Evolutionary conservation across 2,113 vertebrate genomes (phyloP).

Genomic region (Megaleporinus macrocephalus): DNA sequence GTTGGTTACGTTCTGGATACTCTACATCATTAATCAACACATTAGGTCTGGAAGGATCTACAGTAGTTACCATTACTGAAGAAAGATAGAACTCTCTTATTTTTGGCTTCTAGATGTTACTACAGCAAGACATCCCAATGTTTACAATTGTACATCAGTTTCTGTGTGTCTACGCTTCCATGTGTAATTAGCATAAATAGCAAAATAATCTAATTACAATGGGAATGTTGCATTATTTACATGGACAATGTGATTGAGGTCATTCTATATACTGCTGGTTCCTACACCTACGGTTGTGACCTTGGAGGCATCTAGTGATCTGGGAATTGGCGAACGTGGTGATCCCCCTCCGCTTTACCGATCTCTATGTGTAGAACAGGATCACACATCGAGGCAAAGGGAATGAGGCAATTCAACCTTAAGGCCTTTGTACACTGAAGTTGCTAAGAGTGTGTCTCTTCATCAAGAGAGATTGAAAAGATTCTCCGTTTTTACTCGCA

Average conservation of each 20-base stretch:
- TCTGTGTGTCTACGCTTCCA: not conserved
- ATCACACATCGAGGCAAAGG: not conserved
- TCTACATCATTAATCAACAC: not conserved
- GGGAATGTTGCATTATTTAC: not conserved
- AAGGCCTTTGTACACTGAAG: not conserved
- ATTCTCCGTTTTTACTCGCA: not conserved
- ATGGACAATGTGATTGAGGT: not conserved
- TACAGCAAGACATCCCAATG: not conserved
- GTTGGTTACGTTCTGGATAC: not conserved
- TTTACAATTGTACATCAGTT: not conserved
- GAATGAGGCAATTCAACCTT: not conserved
- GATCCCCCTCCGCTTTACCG: not conserved
- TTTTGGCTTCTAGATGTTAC: constrained; percentile 2
- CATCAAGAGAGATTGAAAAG: not conserved
- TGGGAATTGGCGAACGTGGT: not conserved
- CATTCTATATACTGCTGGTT: not conserved
- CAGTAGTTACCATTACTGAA: not conserved
- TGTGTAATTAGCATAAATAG: not conserved
- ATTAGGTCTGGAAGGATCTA: not conserved
- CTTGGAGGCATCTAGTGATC: not conserved
- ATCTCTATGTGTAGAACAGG: not conserved
- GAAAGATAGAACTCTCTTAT: not conserved
- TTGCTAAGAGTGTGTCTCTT: not conserved
- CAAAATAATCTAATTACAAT: not conserved
- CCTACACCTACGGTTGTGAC: not conserved